Percentiles rank a stretch among this genome's conserved stretches.
Conservation (phyloP, 2,888 invertebrate genomes). For the Drosophila barbarae region DNA sequence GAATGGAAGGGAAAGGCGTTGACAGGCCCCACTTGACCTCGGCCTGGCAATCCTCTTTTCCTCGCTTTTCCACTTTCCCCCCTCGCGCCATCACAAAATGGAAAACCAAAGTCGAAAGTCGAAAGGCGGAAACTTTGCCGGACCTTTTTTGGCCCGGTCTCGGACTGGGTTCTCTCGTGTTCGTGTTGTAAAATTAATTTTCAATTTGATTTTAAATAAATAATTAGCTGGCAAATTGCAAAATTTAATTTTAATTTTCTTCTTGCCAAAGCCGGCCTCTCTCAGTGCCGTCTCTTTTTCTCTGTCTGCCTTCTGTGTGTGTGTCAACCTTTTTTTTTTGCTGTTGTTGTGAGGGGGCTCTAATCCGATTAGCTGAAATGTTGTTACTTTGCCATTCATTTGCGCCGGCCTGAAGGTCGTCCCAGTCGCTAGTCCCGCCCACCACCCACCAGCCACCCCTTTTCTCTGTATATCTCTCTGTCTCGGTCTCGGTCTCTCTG, state of each 20-base stretch:
- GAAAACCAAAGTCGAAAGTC: slow-evolving; percentile 43
- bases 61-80: not conserved
- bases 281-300: not conserved
- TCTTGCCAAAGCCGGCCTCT: slow-evolving; percentile 38
- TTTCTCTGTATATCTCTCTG: slow-evolving; percentile 1
- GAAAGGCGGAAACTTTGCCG: slow-evolving; percentile 40
- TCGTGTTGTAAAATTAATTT: slow-evolving; percentile 79
- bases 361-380: slow-evolving; percentile 71
- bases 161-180: slow-evolving; percentile 29
- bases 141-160: slow-evolving; percentile 44
- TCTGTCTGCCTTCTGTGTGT: slow-evolving; percentile 1
- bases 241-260: slow-evolving; percentile 79
- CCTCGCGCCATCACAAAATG: slow-evolving; percentile 11
- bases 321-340: slow-evolving; percentile 15
- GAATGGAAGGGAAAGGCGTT: slow-evolving; percentile 37
- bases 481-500: not conserved
- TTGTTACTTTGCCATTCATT: slow-evolving; percentile 63
- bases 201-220: slow-evolving; percentile 80
- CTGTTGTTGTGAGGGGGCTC: slow-evolving; percentile 28
- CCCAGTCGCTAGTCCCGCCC: not conserved
- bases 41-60: slow-evolving; percentile 21
- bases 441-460: slow-evolving; percentile 8
- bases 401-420: slow-evolving; percentile 59
- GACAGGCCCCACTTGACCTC: slow-evolving; percentile 56
- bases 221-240: slow-evolving; percentile 79